phyloP scores from a whole-genome alignment of 2,113 vertebrate species.

The Onychostoma macrolepis region DNA sequence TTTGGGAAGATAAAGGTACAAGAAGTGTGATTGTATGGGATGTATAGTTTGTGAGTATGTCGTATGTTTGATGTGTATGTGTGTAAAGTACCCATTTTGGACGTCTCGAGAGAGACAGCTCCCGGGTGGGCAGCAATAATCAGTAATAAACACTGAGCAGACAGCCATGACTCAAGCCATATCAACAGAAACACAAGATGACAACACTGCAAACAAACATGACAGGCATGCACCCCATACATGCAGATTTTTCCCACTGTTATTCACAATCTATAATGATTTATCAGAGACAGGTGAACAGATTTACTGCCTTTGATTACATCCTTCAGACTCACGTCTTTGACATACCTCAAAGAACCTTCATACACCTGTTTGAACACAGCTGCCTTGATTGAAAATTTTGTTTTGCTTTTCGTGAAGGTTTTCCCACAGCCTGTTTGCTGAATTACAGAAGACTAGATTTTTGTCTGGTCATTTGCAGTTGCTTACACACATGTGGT shows the following conservation, averaged over 20 bases:
- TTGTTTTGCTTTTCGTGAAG: neutral
- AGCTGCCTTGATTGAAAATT: neutral
- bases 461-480: neutral
- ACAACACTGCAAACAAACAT: conserved; percentile 50
- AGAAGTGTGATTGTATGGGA: neutral
- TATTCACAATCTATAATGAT: neutral
- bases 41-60: neutral
- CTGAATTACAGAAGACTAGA: neutral
- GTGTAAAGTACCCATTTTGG: neutral
- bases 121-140: conserved; percentile 58
- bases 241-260: neutral
- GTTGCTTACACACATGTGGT: conserved; percentile 5
- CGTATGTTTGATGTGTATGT: neutral
- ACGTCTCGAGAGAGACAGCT: neutral
- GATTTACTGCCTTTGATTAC: neutral
- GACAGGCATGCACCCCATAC: conserved; percentile 14
- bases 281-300: neutral
- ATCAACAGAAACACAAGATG: conserved; percentile 31
- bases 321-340: neutral
- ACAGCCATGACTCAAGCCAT: conserved; percentile 48
- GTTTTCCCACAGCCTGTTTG: neutral
- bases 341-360: neutral
- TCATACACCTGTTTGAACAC: neutral
- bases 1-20: neutral
- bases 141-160: conserved; percentile 38